These are phyloP conservation scores for Cavia aperea DNA, from an alignment of 2,113 vertebrate genomes.

Conservation along the genomic window DNA sequence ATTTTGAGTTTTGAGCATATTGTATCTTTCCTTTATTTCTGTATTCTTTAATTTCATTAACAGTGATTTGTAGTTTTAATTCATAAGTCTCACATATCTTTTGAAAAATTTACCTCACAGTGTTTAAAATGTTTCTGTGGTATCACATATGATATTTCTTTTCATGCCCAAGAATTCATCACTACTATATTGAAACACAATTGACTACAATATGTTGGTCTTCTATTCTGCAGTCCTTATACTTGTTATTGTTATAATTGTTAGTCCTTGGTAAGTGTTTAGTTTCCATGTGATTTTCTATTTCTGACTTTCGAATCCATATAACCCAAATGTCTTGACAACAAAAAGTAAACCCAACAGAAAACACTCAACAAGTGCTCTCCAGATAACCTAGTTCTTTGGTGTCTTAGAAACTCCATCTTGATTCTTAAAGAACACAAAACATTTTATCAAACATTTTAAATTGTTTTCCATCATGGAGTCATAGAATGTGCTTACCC, in stretches of 20 bases:
- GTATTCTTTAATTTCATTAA: neutral
- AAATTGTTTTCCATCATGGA: neutral
- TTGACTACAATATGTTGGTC: neutral
- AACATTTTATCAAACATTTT: slow-evolving; percentile 4
- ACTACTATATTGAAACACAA: neutral
- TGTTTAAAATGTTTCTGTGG: neutral
- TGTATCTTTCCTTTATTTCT: neutral
- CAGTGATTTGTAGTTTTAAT: neutral
- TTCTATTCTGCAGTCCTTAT: neutral
- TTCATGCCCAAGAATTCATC: neutral
- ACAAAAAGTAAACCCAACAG: neutral
- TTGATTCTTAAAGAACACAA: neutral
- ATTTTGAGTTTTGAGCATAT: neutral
- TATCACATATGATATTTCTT: neutral
- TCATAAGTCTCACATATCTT: too few species aligned
- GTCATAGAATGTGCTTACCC: neutral
- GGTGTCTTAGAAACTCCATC: neutral
- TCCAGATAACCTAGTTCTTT: neutral
- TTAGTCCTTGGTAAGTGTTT: neutral
- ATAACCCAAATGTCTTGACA: neutral
- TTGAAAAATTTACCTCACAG: neutral
- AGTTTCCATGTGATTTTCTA: neutral
- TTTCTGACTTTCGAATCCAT: neutral
- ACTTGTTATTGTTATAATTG: neutral
- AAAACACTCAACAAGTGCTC: neutral